A percentile compares a stretch with the other conserved stretches of the same genome.
Evolutionary conservation across 2,888 invertebrate genomes (phyloP).

Genomic region (Nomada flava): DNA sequence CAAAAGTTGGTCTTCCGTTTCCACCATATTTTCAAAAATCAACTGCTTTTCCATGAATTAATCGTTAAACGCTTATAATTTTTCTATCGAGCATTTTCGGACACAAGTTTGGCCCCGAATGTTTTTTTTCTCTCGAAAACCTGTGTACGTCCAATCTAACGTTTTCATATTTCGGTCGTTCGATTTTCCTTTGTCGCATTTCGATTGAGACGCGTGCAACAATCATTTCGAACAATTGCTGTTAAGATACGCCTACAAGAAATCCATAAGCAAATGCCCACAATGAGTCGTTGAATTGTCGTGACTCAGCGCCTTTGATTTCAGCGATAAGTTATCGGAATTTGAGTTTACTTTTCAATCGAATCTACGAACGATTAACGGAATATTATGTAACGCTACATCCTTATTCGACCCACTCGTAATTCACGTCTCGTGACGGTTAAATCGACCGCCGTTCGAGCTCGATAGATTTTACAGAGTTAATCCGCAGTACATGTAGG

Average conservation of each 20-base stretch:
- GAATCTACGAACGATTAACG: background rate
- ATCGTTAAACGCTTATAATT: too few species aligned
- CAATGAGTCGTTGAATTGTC: slow-evolving; percentile 41
- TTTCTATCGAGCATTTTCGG: too few species aligned
- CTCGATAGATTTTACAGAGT: slow-evolving; percentile 33
- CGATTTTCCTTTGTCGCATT: too few species aligned
- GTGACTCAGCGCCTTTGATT: slow-evolving; percentile 66
- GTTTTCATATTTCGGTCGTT: too few species aligned
- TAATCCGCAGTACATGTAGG: slow-evolving; percentile 56
- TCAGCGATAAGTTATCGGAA: slow-evolving; percentile 46
- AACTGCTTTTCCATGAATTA: too few species aligned
- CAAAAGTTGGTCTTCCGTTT: too few species aligned
- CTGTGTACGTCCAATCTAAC: too few species aligned
- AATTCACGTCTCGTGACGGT: slow-evolving; percentile 12
- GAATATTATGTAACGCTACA: slow-evolving; percentile 35
- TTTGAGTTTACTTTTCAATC: slow-evolving; percentile 16
- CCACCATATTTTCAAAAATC: too few species aligned
- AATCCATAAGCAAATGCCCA: background rate
- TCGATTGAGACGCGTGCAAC: too few species aligned
- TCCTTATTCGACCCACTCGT: slow-evolving; percentile 11
- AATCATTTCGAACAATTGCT: background rate
- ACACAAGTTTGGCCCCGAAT: too few species aligned
- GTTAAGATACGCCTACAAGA: background rate
- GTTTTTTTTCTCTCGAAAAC: too few species aligned
- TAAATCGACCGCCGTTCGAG: slow-evolving; percentile 25